These are phyloP conservation scores for Zosterops japonicus DNA, from an alignment of 2,113 vertebrate species.

Conservation along the genomic window DNA sequence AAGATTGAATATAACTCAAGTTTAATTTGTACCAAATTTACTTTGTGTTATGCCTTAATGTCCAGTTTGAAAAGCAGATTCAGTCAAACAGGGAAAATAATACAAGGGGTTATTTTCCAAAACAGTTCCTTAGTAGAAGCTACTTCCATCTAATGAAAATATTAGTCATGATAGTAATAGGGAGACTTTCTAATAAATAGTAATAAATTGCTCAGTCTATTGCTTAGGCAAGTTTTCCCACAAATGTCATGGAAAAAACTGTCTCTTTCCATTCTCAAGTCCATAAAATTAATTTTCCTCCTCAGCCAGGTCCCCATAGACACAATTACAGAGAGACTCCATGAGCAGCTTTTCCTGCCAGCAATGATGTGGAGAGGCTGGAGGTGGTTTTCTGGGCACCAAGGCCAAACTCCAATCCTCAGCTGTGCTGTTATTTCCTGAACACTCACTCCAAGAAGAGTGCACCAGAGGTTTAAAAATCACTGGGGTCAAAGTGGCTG, in stretches of 20 bases:
- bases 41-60: not conserved
- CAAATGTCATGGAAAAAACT: not conserved
- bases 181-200: not conserved
- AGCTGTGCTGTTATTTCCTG: not conserved
- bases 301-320: not conserved
- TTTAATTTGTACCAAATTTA: not conserved
- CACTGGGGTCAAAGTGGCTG: not conserved
- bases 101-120: not conserved
- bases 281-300: not conserved
- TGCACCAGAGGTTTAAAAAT: not conserved
- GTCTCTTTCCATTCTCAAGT: not conserved
- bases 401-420: not conserved
- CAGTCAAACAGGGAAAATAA: not conserved
- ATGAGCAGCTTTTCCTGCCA: not conserved
- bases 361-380: not conserved
- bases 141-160: not conserved
- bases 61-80: not conserved
- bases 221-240: not conserved
- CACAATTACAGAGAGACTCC: not conserved
- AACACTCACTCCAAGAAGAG: not conserved
- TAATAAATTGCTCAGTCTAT: not conserved
- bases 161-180: not conserved
- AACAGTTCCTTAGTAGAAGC: not conserved
- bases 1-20: not conserved
- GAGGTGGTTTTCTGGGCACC: rapidly evolving